Conservation (phyloP, 1,140 invertebrate genomes). For the Triops cancriformis region DNA sequence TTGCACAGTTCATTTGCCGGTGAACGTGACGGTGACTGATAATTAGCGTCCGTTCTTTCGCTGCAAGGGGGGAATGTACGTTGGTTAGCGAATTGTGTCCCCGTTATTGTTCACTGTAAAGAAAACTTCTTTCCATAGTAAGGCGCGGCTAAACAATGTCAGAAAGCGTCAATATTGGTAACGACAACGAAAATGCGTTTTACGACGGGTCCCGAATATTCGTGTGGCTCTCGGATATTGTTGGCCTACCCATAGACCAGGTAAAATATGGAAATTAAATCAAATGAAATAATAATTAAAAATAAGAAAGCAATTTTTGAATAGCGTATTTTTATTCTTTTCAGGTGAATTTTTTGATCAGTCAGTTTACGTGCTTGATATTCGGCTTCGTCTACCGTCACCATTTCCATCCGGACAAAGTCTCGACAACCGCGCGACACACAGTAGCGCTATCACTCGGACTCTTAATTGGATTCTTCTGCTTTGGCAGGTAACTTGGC, state of each 20-base stretch:
- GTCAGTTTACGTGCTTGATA: constrained; percentile 64
- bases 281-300: constrained; percentile 31
- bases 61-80: too few species aligned
- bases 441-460: constrained; percentile 64
- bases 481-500: constrained; percentile 66
- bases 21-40: too few species aligned
- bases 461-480: constrained; percentile 70
- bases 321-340: constrained; percentile 39
- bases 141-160: neutral
- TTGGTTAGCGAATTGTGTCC: too few species aligned
- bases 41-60: too few species aligned
- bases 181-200: constrained; percentile 30
- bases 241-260: constrained; percentile 53
- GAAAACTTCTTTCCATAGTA: neutral
- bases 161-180: constrained; percentile 20
- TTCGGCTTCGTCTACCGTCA: constrained; percentile 64
- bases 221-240: constrained; percentile 46
- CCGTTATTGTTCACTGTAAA: too few species aligned
- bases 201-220: constrained; percentile 53
- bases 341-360: constrained; percentile 73
- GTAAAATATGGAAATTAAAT: too few species aligned
- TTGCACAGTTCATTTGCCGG: too few species aligned
- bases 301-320: neutral
- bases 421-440: constrained; percentile 58
- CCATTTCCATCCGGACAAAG: constrained; percentile 53